These are phyloP conservation scores for Tetramorium alpestre DNA, from an alignment of 1,140 invertebrate species.

Conservation along the genomic window DNA sequence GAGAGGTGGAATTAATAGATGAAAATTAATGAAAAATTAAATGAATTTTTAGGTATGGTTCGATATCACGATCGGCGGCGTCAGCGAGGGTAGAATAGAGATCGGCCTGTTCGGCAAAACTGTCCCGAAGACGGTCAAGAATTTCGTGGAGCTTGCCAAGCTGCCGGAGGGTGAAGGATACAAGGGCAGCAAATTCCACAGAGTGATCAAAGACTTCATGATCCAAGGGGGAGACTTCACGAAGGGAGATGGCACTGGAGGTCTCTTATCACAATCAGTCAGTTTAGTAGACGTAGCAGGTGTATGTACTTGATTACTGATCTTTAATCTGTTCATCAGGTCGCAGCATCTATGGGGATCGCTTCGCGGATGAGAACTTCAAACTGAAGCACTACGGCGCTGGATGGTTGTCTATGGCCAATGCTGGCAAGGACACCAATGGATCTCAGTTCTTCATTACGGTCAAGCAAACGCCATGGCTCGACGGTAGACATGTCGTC, in stretches of 20 bases:
- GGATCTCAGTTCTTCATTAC: slow-evolving; percentile 99
- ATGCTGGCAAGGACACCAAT: slow-evolving; percentile 98
- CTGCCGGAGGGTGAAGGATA: slow-evolving; percentile 93
- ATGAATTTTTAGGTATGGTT: slow-evolving; percentile 93
- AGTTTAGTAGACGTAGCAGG: neutral
- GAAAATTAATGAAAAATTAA: neutral
- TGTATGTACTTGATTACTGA: neutral
- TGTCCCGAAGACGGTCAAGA: slow-evolving; percentile 97
- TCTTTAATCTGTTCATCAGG: slow-evolving; percentile 86
- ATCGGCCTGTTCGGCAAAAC: slow-evolving; percentile 98
- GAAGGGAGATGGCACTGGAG: slow-evolving; percentile 96
- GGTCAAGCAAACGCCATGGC: slow-evolving; percentile 95
- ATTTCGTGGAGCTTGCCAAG: slow-evolving; percentile 95
- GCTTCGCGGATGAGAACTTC: slow-evolving; percentile 98
- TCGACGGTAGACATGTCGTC: slow-evolving; percentile 98
- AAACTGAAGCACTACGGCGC: slow-evolving; percentile 98
- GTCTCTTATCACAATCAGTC: slow-evolving; percentile 71
- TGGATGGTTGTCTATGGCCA: slow-evolving; percentile 99
- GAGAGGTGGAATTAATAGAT: no score
- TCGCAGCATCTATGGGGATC: slow-evolving; percentile 96
- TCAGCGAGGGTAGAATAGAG: slow-evolving; percentile 91
- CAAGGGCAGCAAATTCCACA: slow-evolving; percentile 96
- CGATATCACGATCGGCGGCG: slow-evolving; percentile 95
- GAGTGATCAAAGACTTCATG: slow-evolving; percentile 98
- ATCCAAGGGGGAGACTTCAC: slow-evolving; percentile 98